Evolutionary conservation across 2,797 vertebrate species (phyloP), one percentile per base, ranked within the genome.

Genomic region (Sylvia borin): DNA sequence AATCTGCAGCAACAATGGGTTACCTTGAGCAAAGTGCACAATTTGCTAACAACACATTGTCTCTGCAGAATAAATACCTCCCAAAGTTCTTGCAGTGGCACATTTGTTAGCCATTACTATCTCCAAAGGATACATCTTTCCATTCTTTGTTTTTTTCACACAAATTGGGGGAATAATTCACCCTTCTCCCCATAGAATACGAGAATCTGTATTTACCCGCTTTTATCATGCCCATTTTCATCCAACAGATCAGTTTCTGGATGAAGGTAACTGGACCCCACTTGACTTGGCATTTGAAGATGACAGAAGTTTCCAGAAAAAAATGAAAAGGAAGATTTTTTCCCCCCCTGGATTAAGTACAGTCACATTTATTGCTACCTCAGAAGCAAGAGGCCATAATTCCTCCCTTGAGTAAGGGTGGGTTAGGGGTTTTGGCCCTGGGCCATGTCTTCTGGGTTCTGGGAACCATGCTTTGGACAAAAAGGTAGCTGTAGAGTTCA

Each of bases 361-460:
- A n/a, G 29, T 60, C 40, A 55, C 19, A 74, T 51, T 75, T 78
- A 38, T 58, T 78, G 76, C 75, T 90, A 67, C 88, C 79, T 90
- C 83, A 94, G 85, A 88, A 92, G 77, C 76, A 85, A 88, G 19
- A 83, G 66, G 84, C 36, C 8, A 0, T 70, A 94, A 95, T 93
- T 76, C 58, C 17, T 85, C 80, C 70, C 62, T n/a, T 16, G 38
- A 47, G 32, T 55, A 78, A 73, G 50, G 38, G 25, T 66, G 42
- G 29, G 64, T 73, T 85, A 21, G 70, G 66, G 60, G 57, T 71
- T 84, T 76, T 96, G 92, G 94, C 73, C 38, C 64, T 61, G 27
- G 34, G 91, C 88, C 96, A 87, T 3, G 5, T 54, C 51, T 88
- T 92, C 60, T 90, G 85, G 40, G 42, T 53, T 92, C 85, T 94